Base-by-base conservation (phyloP, 1,140 invertebrate genomes). In the Drosophila willistoni region DNA sequence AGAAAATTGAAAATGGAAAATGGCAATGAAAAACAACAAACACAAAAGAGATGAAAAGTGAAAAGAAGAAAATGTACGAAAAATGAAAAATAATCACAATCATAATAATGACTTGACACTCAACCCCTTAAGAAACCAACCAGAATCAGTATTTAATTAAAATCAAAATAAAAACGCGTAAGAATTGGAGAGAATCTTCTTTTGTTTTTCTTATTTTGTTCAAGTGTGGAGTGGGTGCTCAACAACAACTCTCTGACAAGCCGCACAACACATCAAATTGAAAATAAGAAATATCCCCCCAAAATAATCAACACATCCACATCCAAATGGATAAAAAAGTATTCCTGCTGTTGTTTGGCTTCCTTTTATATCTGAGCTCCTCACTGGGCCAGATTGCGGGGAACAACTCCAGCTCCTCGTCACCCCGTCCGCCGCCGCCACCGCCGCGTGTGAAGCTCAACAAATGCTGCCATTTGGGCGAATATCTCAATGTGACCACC, bases 391-490 rank as follows among this genome's bases (percentile, higher is more conserved):
- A 14, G 51, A 25, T 12, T 59, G 41, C 39, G 33, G 29, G 54
- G 22, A 44, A 14, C 25, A 14, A 25, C 60, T 2, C 14, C 17
- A 12, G 13, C 22, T 13, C 33, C 14, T 10, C 39, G 13, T 1
- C 34, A 10, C 42, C 6, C 6, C 63, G 67, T 0, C 68, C 57
- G 1, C 41, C 68, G 6, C 65, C 70, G 7, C 77, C 80, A 6
- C 80, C 80, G n/a, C 80, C 90, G 17, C 77, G 66, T 13, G 77
- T 91, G 17, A 39, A 71, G 60, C 65, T 92, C 2, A 92, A 91
- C 68, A 92, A 92, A 79, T 92, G 91, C 65, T 92, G 92, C 73
- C 90, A 79, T 39, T 74, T 77, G 44, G 83, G 87, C 14, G 92
- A 92, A 29, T 80, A 81, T 55, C 62, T 92, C 10, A 85, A 91